Evolutionary conservation across 2,888 invertebrate genomes (phyloP).

Genomic region (Acleris laterana): DNA sequence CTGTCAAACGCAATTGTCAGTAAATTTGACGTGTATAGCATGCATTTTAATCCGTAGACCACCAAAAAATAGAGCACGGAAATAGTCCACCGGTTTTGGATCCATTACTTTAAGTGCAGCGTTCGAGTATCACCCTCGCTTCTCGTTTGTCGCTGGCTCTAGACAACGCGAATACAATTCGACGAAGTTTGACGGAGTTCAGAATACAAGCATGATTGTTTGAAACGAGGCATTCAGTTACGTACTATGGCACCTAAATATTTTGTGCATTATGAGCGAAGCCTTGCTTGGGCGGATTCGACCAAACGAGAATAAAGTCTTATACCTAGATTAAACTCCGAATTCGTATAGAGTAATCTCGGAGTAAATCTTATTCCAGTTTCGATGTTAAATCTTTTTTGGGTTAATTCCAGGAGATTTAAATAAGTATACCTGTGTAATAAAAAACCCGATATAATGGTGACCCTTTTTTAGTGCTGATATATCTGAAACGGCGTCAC

Average conservation of each 20-base stretch:
- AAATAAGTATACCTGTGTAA: too few species aligned
- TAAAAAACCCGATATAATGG: too few species aligned
- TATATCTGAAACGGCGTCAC: too few species aligned
- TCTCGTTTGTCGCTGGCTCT: constrained; percentile 46
- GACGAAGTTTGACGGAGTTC: constrained; percentile 33
- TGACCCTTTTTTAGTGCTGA: too few species aligned
- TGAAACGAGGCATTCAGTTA: constrained; percentile 10
- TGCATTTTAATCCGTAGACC: constrained; percentile 58
- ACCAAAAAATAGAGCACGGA: constrained; percentile 59
- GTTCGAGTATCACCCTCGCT: constrained; percentile 50
- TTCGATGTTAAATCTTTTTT: too few species aligned
- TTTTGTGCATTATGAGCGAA: not conserved
- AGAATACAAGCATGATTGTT: constrained; percentile 21
- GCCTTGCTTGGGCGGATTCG: not conserved
- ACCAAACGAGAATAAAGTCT: too few species aligned
- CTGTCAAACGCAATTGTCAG: not conserved
- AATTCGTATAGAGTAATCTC: too few species aligned
- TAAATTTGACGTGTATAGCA: constrained; percentile 10
- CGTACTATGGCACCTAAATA: not conserved
- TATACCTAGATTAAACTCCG: too few species aligned
- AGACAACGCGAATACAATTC: constrained; percentile 41
- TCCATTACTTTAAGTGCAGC: constrained; percentile 72
- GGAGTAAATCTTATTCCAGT: too few species aligned
- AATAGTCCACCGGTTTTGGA: constrained; percentile 56
- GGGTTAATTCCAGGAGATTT: too few species aligned